Percentiles rank a stretch among this genome's conserved stretches.
Conservation (phyloP, 2,797 vertebrate species). For the Galaxias olidus region DNA sequence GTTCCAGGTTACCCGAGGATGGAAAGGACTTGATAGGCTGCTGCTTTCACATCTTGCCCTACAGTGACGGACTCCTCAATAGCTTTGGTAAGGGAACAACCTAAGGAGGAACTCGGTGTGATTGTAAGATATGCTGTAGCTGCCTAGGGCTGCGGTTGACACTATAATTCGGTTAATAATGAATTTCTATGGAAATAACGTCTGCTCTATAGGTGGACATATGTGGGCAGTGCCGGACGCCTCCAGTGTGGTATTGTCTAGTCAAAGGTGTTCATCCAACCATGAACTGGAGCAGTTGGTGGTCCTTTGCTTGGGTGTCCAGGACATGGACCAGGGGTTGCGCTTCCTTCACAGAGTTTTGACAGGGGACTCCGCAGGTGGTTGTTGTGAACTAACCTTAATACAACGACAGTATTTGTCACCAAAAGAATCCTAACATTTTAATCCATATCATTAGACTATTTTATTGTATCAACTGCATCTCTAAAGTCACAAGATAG, state of each 20-base stretch:
- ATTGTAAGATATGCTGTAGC: no score
- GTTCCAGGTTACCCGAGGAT: constrained; percentile 13
- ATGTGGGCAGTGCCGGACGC: constrained; percentile 68
- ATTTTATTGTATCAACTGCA: no score
- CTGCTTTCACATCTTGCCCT: constrained; percentile 67
- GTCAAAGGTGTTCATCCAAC: constrained; percentile 38
- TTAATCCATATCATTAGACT: no score
- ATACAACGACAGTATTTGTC: no score
- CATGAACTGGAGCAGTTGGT: constrained; percentile 69
- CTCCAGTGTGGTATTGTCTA: constrained; percentile 51
- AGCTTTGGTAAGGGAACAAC: constrained; percentile 61
- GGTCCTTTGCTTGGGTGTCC: constrained; percentile 66
- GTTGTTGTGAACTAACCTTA: constrained; percentile 14
- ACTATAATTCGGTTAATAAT: background rate
- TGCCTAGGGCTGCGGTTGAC: background rate
- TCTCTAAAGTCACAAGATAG: no score
- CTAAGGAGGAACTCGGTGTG: no score
- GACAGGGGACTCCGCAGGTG: constrained; percentile 45
- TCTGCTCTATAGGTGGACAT: constrained; percentile 56
- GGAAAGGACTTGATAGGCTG: constrained; percentile 13
- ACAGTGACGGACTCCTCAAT: constrained; percentile 42
- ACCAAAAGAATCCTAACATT: no score
- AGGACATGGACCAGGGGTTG: constrained; percentile 57
- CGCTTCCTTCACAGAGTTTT: constrained; percentile 67
- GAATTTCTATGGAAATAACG: background rate